Evolutionary conservation across 2,797 vertebrate species (phyloP).

Genomic region (Carduelis carduelis): DNA sequence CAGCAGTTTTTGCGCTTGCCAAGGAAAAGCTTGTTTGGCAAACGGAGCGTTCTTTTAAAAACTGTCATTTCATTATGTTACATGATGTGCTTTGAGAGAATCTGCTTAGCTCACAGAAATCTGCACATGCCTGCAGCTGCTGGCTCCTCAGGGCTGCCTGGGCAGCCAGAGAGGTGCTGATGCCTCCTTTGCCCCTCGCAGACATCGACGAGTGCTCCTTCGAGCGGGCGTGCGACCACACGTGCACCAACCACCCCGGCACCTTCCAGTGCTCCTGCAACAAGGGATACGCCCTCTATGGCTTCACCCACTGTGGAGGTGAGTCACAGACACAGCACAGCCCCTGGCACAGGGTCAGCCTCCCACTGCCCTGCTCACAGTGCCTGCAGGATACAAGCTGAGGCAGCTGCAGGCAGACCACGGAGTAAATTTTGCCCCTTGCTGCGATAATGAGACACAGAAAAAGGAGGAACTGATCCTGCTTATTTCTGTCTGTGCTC

Average conservation of each 20-base stretch:
- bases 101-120: not conserved
- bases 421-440: not conserved
- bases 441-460: not conserved
- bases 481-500: not conserved
- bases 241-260: conserved; percentile 91
- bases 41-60: not conserved
- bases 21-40: not conserved
- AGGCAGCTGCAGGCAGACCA: fast-evolving
- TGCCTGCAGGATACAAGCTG: not conserved
- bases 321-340: conserved; percentile 23
- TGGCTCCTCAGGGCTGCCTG: not conserved
- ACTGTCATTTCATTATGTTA: not conserved
- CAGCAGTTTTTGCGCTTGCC: not conserved
- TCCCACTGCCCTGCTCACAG: not conserved
- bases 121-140: not conserved
- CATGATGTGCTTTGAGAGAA: not conserved
- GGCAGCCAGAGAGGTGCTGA: conserved; percentile 1
- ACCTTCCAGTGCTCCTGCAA: conserved; percentile 91
- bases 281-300: conserved; percentile 91
- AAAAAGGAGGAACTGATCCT: not conserved
- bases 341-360: not conserved
- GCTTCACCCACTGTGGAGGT: conserved; percentile 95
- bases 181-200: conserved; percentile 74
- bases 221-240: conserved; percentile 94
- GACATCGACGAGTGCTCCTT: conserved; percentile 98